Percentiles rank a stretch among this genome's conserved stretches.
These are phyloP conservation scores for Eupithecia pulchellata DNA, from an alignment of 2,888 invertebrate species.

Conservation along the genomic window DNA sequence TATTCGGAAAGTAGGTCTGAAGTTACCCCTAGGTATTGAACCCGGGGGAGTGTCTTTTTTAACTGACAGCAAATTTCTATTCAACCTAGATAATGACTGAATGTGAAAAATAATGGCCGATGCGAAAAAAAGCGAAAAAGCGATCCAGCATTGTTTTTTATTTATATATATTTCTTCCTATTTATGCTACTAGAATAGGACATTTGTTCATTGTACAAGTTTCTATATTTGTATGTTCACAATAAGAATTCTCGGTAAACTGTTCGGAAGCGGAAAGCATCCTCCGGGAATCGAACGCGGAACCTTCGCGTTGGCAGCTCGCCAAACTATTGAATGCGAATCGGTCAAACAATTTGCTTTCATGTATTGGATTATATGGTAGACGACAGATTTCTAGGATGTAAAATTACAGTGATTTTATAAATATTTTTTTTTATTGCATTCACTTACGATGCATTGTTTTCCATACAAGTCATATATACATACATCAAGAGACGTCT, in stretches of 20 bases:
- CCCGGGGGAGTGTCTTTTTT: too few species aligned
- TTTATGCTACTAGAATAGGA: background rate
- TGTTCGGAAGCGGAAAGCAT: constrained; percentile 32
- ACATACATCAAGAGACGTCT: background rate
- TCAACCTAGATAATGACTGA: too few species aligned
- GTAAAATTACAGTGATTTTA: background rate
- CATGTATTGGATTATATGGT: background rate
- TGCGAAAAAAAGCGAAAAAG: too few species aligned
- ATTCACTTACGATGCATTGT: background rate
- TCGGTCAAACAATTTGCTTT: constrained; percentile 16
- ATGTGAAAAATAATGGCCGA: too few species aligned
- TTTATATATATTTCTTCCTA: background rate
- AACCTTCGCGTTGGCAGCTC: constrained; percentile 49
- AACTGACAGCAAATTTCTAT: too few species aligned
- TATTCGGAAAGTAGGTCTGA: too few species aligned
- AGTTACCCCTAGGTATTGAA: too few species aligned
- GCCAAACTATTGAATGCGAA: constrained; percentile 45
- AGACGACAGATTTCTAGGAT: background rate
- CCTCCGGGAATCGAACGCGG: constrained; percentile 55
- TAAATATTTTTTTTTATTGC: background rate
- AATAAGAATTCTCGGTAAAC: background rate
- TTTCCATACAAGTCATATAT: background rate
- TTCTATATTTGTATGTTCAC: background rate
- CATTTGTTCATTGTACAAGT: background rate
- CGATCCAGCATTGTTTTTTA: too few species aligned